phyloP scores from a whole-genome alignment of 2,888 invertebrate species.

The Glyphotaelius pellucidus region DNA sequence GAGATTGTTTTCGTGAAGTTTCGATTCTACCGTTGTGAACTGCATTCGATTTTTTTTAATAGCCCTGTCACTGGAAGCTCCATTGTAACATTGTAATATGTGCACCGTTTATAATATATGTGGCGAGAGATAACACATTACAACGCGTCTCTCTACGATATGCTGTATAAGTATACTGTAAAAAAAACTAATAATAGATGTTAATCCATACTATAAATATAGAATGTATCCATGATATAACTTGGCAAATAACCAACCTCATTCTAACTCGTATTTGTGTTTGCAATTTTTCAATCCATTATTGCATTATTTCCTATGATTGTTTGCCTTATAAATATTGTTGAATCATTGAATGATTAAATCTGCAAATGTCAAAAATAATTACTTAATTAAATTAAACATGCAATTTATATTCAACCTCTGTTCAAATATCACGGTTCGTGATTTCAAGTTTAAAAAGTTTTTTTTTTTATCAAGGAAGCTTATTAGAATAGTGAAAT shows the following conservation, averaged over 20 bases:
- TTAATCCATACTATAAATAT: background rate
- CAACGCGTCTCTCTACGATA: background rate
- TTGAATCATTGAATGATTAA: background rate
- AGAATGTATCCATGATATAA: background rate
- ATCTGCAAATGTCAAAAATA: slow-evolving; percentile 2
- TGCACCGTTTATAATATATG: background rate
- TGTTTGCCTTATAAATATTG: background rate
- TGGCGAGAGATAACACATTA: background rate
- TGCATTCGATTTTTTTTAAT: too few species aligned
- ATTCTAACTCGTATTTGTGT: background rate
- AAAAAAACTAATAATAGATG: background rate
- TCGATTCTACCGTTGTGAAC: too few species aligned
- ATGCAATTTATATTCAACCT: background rate
- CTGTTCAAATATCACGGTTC: background rate
- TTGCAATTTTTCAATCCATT: background rate
- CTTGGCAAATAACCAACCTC: background rate
- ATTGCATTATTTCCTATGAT: background rate
- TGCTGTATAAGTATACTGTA: background rate
- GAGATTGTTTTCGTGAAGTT: too few species aligned
- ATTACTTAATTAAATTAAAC: background rate
- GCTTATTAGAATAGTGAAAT: background rate
- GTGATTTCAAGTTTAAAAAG: background rate
- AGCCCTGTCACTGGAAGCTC: background rate
- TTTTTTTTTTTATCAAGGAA: background rate
- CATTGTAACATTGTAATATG: background rate